Percentiles rank a stretch among this genome's conserved stretches.
phyloP scores from a whole-genome alignment of 2,888 invertebrate species.

The Tenodera sinensis region DNA sequence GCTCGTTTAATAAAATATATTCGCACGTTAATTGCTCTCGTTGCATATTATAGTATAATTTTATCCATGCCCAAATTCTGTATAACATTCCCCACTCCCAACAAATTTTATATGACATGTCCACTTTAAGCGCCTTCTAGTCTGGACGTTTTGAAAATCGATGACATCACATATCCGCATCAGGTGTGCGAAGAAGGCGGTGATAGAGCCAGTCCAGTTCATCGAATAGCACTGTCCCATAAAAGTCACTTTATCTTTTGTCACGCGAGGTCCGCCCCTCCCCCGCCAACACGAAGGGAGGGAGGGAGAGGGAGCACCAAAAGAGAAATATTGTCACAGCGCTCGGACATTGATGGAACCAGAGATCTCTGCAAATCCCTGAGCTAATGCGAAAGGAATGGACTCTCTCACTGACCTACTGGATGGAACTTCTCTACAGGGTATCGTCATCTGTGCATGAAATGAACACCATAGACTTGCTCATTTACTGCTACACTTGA shows the following conservation, averaged over 20 bases:
- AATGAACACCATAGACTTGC: no score
- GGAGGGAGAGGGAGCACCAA: no score
- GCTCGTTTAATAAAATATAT: no score
- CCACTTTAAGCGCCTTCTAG: neutral
- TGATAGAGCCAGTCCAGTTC: neutral
- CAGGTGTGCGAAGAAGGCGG: neutral
- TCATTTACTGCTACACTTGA: no score
- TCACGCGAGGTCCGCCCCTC: neutral
- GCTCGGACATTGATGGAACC: neutral
- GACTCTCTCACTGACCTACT: no score
- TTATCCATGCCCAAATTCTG: no score
- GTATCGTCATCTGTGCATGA: no score
- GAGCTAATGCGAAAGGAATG: neutral
- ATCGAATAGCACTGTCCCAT: neutral
- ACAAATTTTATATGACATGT: neutral
- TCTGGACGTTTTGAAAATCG: neutral
- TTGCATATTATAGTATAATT: no score
- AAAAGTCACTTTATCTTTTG: constrained; percentile 10
- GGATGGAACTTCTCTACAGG: no score
- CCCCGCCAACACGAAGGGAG: neutral
- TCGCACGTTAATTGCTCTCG: no score
- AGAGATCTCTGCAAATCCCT: neutral
- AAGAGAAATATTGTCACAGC: neutral
- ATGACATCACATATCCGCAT: neutral
- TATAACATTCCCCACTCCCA: no score